A percentile compares a stretch with the other conserved stretches of the same genome.
Evolutionary conservation across 2,888 invertebrate species (phyloP).

Genomic region (Sipha maydis): DNA sequence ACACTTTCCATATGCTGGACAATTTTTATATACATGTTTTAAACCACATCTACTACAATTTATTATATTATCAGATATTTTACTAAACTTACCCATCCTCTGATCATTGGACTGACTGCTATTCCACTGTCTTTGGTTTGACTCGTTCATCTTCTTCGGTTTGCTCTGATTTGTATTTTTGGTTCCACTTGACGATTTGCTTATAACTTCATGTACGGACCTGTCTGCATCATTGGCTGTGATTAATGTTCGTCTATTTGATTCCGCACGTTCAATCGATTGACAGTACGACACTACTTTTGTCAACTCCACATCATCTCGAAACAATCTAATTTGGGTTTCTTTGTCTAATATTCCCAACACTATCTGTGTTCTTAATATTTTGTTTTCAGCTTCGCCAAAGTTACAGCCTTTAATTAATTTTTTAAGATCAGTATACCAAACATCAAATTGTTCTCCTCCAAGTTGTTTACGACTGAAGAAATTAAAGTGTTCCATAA

Average conservation of each 20-base stretch:
- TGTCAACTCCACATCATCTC: background rate
- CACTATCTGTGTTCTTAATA: conserved; percentile 35
- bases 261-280: conserved; percentile 27
- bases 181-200: no score
- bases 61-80: no score
- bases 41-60: no score
- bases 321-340: conserved; percentile 2
- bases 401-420: conserved; percentile 29
- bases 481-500: conserved; percentile 40
- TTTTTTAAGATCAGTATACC: conserved; percentile 32
- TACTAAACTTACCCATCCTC: no score
- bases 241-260: background rate
- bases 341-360: conserved; percentile 12
- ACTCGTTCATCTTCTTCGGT: no score
- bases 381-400: conserved; percentile 10
- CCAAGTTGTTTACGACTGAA: conserved; percentile 5
- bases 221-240: background rate
- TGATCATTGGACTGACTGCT: no score
- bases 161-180: no score
- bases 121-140: no score
- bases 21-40: no score
- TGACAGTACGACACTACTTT: conserved; percentile 28
- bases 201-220: background rate
- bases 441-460: conserved; percentile 29
- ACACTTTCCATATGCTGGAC: no score